These are phyloP conservation scores for Sebastes ruberrimus DNA, from an alignment of 2,797 vertebrate species.

Conservation along the genomic window DNA sequence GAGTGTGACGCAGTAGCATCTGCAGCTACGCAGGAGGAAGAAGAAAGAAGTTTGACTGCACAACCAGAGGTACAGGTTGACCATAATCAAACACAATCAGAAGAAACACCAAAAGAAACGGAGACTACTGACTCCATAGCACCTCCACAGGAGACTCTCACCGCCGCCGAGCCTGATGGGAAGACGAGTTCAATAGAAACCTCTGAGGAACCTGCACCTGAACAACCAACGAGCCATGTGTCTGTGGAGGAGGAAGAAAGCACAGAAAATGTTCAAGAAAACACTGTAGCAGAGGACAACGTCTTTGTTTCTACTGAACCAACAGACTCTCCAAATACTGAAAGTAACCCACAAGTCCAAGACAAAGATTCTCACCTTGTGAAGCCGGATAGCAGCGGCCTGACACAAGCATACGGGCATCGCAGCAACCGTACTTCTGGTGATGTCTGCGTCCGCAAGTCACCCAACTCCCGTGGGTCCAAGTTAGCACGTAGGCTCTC, in stretches of 20 bases:
- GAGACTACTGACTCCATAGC: not conserved
- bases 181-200: not conserved
- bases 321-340: constrained; percentile 2
- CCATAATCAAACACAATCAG: constrained; percentile 4
- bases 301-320: not conserved
- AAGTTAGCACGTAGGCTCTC: constrained; percentile 59
- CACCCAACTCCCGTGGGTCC: constrained; percentile 62
- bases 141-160: not conserved
- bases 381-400: not conserved
- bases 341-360: constrained; percentile 8
- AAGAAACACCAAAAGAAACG: constrained; percentile 15
- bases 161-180: not conserved
- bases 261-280: constrained; percentile 9
- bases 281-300: not conserved
- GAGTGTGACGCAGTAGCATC: not conserved
- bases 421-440: constrained; percentile 50
- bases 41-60: not conserved
- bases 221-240: not conserved
- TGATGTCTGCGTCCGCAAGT: constrained; percentile 70
- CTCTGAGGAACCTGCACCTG: not conserved
- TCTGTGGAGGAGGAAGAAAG: not conserved
- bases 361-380: not conserved
- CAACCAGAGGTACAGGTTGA: constrained; percentile 2
- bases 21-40: not conserved
- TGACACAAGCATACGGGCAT: not conserved